phyloP scores from a whole-genome alignment of 53 echinoderm and acorn worm genomes.

The Holothuria scabra region DNA sequence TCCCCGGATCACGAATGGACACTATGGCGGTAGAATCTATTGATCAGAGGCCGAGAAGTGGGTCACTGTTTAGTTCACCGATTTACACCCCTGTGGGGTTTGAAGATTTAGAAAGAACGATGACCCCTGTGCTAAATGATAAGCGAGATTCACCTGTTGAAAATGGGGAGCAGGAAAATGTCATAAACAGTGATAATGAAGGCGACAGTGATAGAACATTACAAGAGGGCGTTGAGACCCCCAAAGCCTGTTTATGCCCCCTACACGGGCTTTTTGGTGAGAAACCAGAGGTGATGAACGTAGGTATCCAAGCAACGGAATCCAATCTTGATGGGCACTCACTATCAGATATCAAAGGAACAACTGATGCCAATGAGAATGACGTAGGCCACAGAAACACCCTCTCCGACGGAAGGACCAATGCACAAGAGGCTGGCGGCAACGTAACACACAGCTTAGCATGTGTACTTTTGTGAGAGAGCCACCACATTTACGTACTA shows the following conservation, averaged over 20 bases:
- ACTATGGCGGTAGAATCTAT: background rate
- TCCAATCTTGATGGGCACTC: conserved; percentile 11
- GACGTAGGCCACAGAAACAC: too few species aligned
- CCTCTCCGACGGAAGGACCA: background rate
- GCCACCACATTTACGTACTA: too few species aligned
- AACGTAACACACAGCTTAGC: conserved; percentile 32
- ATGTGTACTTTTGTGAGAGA: background rate
- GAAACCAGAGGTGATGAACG: background rate
- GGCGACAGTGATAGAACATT: background rate
- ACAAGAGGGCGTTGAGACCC: background rate
- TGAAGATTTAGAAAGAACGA: background rate
- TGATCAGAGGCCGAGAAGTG: conserved; percentile 22
- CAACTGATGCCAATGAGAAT: background rate
- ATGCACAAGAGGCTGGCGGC: background rate
- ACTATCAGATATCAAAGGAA: conserved; percentile 20
- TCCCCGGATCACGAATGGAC: conserved; percentile 18
- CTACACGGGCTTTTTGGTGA: background rate
- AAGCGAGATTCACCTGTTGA: background rate
- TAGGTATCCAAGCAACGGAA: conserved; percentile 22
- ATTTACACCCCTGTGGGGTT: conserved; percentile 32
- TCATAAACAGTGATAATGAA: background rate
- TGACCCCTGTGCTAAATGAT: too few species aligned
- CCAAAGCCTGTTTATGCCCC: background rate
- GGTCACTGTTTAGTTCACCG: conserved; percentile 22
- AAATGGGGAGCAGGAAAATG: background rate